Base-by-base conservation (phyloP, 2,113 vertebrate species). In the Oostethus manadensis region DNA sequence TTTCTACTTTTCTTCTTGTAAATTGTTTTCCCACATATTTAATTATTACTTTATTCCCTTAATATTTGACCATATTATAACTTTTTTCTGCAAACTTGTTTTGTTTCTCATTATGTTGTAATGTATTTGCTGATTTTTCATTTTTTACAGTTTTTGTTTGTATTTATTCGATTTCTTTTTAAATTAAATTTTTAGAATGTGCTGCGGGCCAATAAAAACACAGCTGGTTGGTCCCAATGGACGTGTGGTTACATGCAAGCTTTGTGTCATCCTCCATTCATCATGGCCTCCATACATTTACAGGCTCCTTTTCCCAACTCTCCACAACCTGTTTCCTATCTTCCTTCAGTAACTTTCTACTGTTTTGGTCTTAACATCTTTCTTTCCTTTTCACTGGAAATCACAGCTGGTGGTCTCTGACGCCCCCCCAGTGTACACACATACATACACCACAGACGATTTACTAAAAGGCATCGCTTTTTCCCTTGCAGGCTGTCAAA, bases 321-420 rank as follows among this genome's bases (percentile, higher is more conserved):
- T 18, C 22, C 8, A 10, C 14, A 16, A 38, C 51, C 20, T 47
- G 58, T 58, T 62, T 64, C 46, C 51, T 10, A 33, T 33, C 17
- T 26, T 73, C 35, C 10, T 38, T 11, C 35, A 38, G 35, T 10
- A 1, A 16, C 50, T 8, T 33, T 8, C 1, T 29, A 29, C 50
- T 10, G 15, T 17, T 29, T 33, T 33, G 9, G n/a, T 16, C 17
- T 62, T 49, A n/a, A 29, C 63, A 55, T 57, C 65, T 75, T 60
- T 57, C 44, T 68, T 10, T 66, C 77, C 51, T 35, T 21, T 60
- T 55, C 48, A 51, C 16, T 6, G 64, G 56, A 48, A n/a, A 58
- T 58, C 81, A 1, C 61, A 45, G 69, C 70, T 54, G 80, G 81
- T 79, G 81, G 80, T 83, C 80, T n/a, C 57, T 61, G 78, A 70